These are phyloP conservation scores for Gallinago media DNA, from an alignment of 2,113 vertebrate species.

Conservation along the genomic window DNA sequence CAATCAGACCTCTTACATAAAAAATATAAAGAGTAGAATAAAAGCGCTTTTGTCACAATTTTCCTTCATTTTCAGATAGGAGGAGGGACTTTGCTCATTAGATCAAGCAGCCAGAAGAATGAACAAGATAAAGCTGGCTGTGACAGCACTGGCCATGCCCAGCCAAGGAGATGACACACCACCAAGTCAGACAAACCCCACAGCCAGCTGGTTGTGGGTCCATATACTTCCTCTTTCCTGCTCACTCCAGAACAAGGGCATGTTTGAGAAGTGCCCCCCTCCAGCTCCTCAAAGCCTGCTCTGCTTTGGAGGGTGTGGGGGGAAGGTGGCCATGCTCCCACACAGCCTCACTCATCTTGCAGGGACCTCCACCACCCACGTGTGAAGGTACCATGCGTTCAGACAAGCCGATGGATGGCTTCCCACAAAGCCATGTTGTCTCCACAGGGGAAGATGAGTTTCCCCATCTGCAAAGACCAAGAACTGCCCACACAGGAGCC, in stretches of 20 bases:
- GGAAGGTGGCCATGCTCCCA: not conserved
- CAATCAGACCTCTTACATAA: not conserved
- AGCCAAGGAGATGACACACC: not conserved
- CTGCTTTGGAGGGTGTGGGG: not conserved
- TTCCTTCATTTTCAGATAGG: not conserved
- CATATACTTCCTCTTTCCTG: not conserved
- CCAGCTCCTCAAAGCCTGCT: not conserved
- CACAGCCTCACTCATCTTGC: not conserved
- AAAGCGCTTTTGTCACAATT: not conserved
- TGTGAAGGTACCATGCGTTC: not conserved
- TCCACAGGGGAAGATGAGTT: not conserved
- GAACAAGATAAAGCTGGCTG: not conserved
- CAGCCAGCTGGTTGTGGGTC: not conserved
- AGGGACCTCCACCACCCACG: not conserved
- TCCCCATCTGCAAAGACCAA: rapidly evolving
- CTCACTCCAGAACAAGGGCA: not conserved
- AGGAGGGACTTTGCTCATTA: not conserved
- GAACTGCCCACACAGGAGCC: not conserved
- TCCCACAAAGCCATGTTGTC: not conserved
- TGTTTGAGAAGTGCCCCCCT: not conserved
- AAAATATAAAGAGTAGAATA: not conserved
- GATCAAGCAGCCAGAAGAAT: not conserved
- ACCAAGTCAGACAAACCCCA: not conserved
- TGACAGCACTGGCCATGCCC: not conserved
- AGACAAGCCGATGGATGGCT: not conserved